Percentiles rank a stretch among this genome's conserved stretches.
Conservation (phyloP, 2,113 vertebrate species). For the Machaerirhynchus nigripectus region DNA sequence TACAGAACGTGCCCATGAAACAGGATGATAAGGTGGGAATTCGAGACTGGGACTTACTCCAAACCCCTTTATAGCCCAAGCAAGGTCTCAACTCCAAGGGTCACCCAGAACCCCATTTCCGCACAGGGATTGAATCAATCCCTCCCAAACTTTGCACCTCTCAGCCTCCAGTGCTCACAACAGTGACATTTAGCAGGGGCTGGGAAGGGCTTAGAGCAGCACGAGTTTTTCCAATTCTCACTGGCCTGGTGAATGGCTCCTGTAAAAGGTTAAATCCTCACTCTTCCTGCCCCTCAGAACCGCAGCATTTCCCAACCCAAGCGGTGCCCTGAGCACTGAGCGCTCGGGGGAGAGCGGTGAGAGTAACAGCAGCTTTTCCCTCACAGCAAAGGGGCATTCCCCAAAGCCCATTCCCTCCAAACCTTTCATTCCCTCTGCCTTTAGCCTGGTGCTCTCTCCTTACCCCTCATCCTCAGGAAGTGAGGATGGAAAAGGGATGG, state of each 20-base stretch:
- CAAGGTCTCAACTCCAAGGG: background rate
- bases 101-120: background rate
- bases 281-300: background rate
- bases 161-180: background rate
- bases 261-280: conserved; percentile 28
- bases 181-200: background rate
- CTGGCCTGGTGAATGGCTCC: background rate
- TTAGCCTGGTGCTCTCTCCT: background rate
- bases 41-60: background rate
- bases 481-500: background rate
- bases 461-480: accelerated
- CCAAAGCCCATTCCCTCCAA: background rate
- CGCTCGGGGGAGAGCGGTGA: accelerated
- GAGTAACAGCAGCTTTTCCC: background rate
- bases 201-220: background rate
- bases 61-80: background rate
- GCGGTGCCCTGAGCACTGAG: background rate
- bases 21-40: background rate
- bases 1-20: accelerated
- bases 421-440: background rate
- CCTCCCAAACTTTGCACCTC: background rate
- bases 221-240: background rate
- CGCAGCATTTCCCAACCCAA: background rate
- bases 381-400: background rate
- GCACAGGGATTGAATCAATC: background rate